Evolutionary conservation across 2,888 invertebrate genomes (phyloP).

Genomic region (Tenthredo mesomela): DNA sequence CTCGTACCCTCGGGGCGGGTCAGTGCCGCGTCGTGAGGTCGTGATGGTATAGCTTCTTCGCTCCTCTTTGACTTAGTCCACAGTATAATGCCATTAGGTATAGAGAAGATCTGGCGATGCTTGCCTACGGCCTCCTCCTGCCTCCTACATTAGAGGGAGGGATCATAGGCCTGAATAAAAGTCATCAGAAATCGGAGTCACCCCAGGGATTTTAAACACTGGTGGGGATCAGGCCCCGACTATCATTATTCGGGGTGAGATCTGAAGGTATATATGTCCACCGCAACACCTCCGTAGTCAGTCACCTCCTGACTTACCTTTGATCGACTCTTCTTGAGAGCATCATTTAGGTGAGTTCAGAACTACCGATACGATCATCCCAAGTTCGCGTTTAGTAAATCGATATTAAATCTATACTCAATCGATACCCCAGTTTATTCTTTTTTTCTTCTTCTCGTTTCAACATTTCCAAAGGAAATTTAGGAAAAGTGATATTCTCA

Average conservation of each 20-base stretch:
- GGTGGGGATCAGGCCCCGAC: slow-evolving; percentile 55
- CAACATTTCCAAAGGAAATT: neutral
- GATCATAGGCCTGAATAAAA: slow-evolving; percentile 36
- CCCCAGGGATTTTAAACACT: slow-evolving; percentile 55
- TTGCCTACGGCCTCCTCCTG: slow-evolving; percentile 42
- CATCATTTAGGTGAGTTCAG: slow-evolving; percentile 70
- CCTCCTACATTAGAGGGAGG: slow-evolving; percentile 32
- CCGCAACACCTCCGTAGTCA: slow-evolving; percentile 72
- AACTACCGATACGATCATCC: neutral
- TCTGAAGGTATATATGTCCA: slow-evolving; percentile 73
- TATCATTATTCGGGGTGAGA: slow-evolving; percentile 66
- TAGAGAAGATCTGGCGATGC: neutral
- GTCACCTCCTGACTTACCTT: slow-evolving; percentile 74
- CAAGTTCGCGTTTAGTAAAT: neutral
- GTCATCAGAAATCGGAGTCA: slow-evolving; percentile 56
- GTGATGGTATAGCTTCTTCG: slow-evolving; percentile 59
- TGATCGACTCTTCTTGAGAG: slow-evolving; percentile 67
- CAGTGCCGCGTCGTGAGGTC: slow-evolving; percentile 71
- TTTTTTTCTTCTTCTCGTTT: neutral
- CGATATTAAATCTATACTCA: neutral
- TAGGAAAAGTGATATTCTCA: neutral
- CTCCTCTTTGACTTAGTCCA: slow-evolving; percentile 12
- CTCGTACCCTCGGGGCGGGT: slow-evolving; percentile 61
- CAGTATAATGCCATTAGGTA: neutral
- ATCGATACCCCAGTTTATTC: neutral